A percentile compares a stretch with the other conserved stretches of the same genome.
Conservation (phyloP, 1,140 invertebrate genomes). For the Bombyx mandarina region DNA sequence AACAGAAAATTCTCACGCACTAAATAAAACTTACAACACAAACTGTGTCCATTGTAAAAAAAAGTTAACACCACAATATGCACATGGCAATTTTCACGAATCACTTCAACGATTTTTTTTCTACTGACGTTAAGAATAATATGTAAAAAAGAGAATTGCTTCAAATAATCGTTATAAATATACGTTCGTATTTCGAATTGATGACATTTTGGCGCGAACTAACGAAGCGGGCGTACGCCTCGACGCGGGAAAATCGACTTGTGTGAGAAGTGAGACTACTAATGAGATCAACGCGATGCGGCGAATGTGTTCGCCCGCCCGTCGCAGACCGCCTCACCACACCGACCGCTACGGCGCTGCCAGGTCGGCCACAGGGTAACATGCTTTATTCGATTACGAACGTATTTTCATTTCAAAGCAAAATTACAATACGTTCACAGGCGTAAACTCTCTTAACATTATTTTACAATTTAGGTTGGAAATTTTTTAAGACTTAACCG, state of each 20-base stretch:
- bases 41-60: slow-evolving; percentile 52
- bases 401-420: background rate
- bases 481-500: background rate
- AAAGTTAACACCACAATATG: slow-evolving; percentile 23
- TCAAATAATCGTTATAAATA: no score
- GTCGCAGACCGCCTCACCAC: background rate
- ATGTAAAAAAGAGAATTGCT: slow-evolving; percentile 17
- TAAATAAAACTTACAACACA: slow-evolving; percentile 32
- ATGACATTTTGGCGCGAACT: slow-evolving; percentile 29
- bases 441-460: background rate
- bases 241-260: slow-evolving; percentile 26
- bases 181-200: slow-evolving; percentile 2
- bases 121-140: slow-evolving; percentile 27
- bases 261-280: no score
- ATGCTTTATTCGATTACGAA: background rate
- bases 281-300: slow-evolving; percentile 1
- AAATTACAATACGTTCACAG: background rate
- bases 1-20: slow-evolving; percentile 40
- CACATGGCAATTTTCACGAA: no score
- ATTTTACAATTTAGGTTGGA: background rate
- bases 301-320: background rate
- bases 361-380: background rate
- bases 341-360: background rate
- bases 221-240: slow-evolving; percentile 25
- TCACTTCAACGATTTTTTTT: no score